Conservation (phyloP, 2,113 vertebrate species). For the Mormoops blainvillei region DNA sequence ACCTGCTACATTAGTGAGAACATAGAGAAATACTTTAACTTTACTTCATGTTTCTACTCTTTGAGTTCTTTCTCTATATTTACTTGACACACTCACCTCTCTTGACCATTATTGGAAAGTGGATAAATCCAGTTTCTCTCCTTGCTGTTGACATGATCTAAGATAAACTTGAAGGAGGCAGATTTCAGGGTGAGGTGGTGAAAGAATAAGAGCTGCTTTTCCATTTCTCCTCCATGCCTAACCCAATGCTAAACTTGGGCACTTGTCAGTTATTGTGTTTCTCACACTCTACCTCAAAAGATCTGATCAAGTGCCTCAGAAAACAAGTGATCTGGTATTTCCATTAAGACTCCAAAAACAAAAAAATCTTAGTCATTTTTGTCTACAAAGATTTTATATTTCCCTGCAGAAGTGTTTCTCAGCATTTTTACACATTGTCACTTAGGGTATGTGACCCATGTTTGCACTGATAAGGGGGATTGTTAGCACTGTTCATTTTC, state of each 20-base stretch:
- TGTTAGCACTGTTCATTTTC: neutral
- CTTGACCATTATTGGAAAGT: neutral
- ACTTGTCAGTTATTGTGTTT: neutral
- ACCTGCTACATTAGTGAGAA: neutral
- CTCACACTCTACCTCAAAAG: neutral
- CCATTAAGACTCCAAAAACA: neutral
- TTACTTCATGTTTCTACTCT: neutral
- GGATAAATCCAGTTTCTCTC: neutral
- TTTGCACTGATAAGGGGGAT: neutral
- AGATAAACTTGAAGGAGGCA: neutral
- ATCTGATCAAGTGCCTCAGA: neutral
- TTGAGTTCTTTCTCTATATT: neutral
- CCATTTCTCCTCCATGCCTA: neutral
- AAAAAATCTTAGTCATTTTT: neutral
- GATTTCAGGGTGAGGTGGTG: neutral
- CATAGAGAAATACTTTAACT: neutral
- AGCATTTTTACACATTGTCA: neutral
- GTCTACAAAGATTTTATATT: neutral
- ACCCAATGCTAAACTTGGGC: neutral
- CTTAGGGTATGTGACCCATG: neutral
- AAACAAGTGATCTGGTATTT: neutral
- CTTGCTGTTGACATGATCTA: neutral
- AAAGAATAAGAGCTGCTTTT: neutral
- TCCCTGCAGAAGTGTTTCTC: neutral
- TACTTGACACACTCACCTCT: neutral